Conservation (phyloP, 2,888 invertebrate genomes). For the Oscheius sp. region DNA sequence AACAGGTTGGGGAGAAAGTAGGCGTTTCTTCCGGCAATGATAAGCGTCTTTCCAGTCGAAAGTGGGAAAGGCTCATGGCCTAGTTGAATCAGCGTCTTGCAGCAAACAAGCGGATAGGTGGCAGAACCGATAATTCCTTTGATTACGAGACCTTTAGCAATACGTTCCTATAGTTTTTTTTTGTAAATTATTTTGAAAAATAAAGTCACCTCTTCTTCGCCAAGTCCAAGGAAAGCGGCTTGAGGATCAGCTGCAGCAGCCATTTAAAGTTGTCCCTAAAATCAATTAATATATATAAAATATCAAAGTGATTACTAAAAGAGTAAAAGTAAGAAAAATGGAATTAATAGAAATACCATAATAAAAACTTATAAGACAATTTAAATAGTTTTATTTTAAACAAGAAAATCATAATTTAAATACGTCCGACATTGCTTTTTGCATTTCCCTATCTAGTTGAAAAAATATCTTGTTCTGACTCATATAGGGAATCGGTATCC, state of each 20-base stretch:
- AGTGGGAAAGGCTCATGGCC: constrained; percentile 69
- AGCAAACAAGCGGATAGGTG: constrained; percentile 60
- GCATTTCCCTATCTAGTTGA: constrained; percentile 51
- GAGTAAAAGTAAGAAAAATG: background rate
- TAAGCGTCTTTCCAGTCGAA: constrained; percentile 58
- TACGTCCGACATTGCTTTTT: constrained; percentile 32
- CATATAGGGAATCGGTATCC: constrained; percentile 54
- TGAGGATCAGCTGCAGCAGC: constrained; percentile 22
- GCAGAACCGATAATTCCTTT: constrained; percentile 48
- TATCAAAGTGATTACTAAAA: background rate
- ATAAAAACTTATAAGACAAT: background rate
- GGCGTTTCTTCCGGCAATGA: constrained; percentile 63
- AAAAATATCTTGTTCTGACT: constrained; percentile 42
- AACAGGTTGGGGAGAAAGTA: constrained; percentile 69
- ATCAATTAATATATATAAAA: background rate
- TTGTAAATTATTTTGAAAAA: background rate
- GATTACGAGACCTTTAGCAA: constrained; percentile 47
- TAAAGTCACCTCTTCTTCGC: constrained; percentile 31
- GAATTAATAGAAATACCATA: background rate
- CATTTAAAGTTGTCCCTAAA: background rate
- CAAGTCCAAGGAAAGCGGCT: constrained; percentile 32
- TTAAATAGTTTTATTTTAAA: background rate
- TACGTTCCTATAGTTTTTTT: constrained; percentile 44
- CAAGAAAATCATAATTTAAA: background rate
- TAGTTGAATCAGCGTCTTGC: constrained; percentile 61